Conservation (phyloP, 2,797 vertebrate genomes). For the Urophycis tenuis region DNA sequence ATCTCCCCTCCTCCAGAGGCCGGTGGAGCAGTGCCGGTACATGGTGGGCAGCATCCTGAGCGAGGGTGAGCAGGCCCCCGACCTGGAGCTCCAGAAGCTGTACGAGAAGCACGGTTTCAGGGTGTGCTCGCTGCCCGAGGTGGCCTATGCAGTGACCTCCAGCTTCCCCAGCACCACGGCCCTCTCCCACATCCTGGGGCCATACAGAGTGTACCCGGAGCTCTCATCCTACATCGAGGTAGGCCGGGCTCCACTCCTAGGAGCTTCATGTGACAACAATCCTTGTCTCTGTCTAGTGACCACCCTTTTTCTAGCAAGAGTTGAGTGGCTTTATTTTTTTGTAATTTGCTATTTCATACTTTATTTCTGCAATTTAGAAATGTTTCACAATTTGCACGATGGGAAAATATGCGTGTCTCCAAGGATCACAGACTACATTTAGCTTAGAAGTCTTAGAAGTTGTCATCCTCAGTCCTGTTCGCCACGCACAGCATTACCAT, state of each 20-base stretch:
- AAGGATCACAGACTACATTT: neutral
- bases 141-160: constrained; percentile 87
- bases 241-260: constrained; percentile 11
- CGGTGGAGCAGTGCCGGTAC: constrained; percentile 82
- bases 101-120: constrained; percentile 90
- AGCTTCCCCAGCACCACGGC: constrained; percentile 82
- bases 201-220: constrained; percentile 81
- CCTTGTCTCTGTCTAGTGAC: neutral
- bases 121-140: constrained; percentile 86
- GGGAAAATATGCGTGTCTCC: neutral
- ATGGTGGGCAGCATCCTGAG: constrained; percentile 86
- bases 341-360: too few species aligned
- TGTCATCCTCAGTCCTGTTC: neutral
- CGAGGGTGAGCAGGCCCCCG: constrained; percentile 78
- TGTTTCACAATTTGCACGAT: neutral
- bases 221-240: constrained; percentile 88
- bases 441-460: too few species aligned
- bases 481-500: neutral
- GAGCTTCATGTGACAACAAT: too few species aligned
- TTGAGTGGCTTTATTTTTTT: neutral
- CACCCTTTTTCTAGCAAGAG: neutral
- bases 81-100: constrained; percentile 75
- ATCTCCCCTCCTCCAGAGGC: constrained; percentile 63
- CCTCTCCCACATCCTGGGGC: constrained; percentile 80
- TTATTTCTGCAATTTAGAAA: too few species aligned